Evolutionary conservation across 1,140 invertebrate species (phyloP).

Genomic region (Atopsyche davidsoni): DNA sequence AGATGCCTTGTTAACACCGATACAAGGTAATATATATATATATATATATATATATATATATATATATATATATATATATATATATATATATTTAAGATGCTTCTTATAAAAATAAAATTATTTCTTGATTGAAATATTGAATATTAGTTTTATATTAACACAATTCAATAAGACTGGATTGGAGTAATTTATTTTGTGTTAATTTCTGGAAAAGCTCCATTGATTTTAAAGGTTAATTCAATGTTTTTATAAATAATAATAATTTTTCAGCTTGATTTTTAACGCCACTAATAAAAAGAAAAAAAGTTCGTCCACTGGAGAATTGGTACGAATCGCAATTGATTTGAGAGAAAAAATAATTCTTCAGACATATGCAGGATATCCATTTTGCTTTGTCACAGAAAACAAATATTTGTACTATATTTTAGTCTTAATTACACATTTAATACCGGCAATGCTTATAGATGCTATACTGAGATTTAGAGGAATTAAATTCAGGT

Average conservation of each 20-base stretch:
- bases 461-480: slow-evolving; percentile 2
- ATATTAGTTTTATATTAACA: neutral
- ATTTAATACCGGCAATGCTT: slow-evolving; percentile 16
- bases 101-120: neutral
- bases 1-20: slow-evolving; percentile 1
- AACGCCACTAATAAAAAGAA: slow-evolving; percentile 1
- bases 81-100: too few relatives aligned
- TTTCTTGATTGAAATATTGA: neutral
- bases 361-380: slow-evolving; percentile 8
- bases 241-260: too few relatives aligned
- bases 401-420: slow-evolving; percentile 11
- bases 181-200: too few relatives aligned
- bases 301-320: neutral
- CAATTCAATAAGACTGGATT: too few relatives aligned
- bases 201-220: too few relatives aligned
- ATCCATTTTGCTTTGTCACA: slow-evolving; percentile 9
- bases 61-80: too few relatives aligned
- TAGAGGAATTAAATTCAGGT: slow-evolving; percentile 12
- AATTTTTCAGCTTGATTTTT: neutral
- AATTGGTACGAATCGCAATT: neutral
- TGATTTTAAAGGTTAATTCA: too few relatives aligned
- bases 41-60: too few relatives aligned
- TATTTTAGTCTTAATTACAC: slow-evolving; percentile 6
- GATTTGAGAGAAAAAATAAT: neutral
- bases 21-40: too few relatives aligned